phyloP scores from a whole-genome alignment of 2,113 vertebrate genomes.

The Micronisus gabar region DNA sequence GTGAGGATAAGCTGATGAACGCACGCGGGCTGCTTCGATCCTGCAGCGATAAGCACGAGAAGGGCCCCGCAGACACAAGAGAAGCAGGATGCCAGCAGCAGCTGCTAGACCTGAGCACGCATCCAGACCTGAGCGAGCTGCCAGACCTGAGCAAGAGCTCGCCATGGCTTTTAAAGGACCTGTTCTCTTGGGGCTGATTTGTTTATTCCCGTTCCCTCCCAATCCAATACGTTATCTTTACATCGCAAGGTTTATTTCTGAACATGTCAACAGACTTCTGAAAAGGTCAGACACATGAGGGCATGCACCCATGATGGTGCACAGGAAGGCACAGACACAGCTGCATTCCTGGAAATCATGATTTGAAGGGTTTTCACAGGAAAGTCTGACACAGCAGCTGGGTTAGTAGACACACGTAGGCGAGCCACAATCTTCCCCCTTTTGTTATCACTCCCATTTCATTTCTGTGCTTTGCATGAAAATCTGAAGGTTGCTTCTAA shows the following conservation, averaged over 20 bases:
- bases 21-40: not conserved
- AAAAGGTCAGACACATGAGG: constrained; percentile 74
- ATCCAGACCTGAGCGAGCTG: not conserved
- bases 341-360: not conserved
- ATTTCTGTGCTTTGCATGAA: constrained; percentile 13
- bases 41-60: not conserved
- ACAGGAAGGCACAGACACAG: not conserved
- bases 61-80: not conserved
- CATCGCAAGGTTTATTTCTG: constrained; percentile 71
- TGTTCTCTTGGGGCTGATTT: not conserved
- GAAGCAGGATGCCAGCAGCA: not conserved
- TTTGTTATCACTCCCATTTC: not conserved
- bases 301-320: not conserved
- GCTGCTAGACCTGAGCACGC: not conserved
- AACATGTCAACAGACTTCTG: constrained; percentile 70
- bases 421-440: not conserved
- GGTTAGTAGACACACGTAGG: not conserved
- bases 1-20: not conserved
- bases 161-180: constrained; percentile 49
- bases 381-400: not conserved
- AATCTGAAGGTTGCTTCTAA: constrained; percentile 14
- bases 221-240: constrained; percentile 55
- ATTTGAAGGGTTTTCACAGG: not conserved
- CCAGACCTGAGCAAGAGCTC: not conserved
- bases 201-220: constrained; percentile 36